A percentile compares a stretch with the other conserved stretches of the same genome.
Conservation (phyloP, 2,888 invertebrate species). For the Argyra leucocephala region DNA sequence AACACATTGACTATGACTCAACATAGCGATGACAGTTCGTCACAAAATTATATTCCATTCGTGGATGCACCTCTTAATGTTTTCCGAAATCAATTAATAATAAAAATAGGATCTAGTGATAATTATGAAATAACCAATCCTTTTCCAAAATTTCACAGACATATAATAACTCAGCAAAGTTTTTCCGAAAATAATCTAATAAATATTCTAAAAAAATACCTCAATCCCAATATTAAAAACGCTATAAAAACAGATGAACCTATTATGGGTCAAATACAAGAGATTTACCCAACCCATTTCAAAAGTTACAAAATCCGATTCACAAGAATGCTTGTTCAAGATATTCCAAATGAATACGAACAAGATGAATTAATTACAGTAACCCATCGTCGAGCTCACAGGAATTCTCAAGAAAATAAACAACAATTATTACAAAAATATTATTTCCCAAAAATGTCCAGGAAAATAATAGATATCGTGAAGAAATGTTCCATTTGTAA, state of each 20-base stretch:
- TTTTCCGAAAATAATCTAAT: neutral
- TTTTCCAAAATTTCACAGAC: neutral
- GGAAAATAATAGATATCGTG: too few species aligned
- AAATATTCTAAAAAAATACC: neutral
- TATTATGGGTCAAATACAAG: slow-evolving; percentile 14
- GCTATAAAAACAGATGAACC: slow-evolving; percentile 1
- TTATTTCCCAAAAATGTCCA: too few species aligned
- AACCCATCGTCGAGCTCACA: too few species aligned
- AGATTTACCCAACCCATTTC: slow-evolving; percentile 8
- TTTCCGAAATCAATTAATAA: slow-evolving; percentile 17
- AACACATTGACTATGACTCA: slow-evolving; percentile 14
- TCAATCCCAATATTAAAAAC: neutral
- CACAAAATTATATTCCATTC: slow-evolving; percentile 13
- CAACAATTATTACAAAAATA: too few species aligned
- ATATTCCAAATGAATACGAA: slow-evolving; percentile 11
- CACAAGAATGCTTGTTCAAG: slow-evolving; percentile 6
- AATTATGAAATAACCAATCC: neutral
- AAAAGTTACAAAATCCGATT: slow-evolving; percentile 13
- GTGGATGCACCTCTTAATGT: slow-evolving; percentile 16
- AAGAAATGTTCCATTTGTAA: too few species aligned
- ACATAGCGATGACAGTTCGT: slow-evolving; percentile 18
- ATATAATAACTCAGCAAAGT: neutral
- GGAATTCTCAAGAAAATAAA: too few species aligned
- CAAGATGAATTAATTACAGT: slow-evolving; percentile 14
- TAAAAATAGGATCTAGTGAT: slow-evolving; percentile 7